Evolutionary conservation across 2,888 invertebrate genomes (phyloP), one percentile per base, ranked within the genome.

Genomic region (Tyria jacobaeae): DNA sequence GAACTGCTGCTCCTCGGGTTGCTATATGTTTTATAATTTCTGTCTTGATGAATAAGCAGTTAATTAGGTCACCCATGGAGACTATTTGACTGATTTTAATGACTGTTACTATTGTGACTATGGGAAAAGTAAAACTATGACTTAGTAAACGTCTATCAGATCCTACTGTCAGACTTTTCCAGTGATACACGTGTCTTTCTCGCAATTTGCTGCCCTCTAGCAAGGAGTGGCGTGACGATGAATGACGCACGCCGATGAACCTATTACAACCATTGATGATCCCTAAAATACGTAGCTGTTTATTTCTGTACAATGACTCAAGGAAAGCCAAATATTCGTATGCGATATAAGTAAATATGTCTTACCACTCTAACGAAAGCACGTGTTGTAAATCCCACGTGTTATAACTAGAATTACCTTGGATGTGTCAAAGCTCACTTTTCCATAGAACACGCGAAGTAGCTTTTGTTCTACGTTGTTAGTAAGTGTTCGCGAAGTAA

Each of bases 341-440:
- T 34, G 58, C 53, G 57, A 39, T 64, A 57, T 49, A 52, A 59
- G 51, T 37, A 44, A 25, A 62, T 54, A 41, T 21, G 24, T 53
- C 34, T 35, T 39, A 51, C 56, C 44, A 60, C 57, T 52, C 21
- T 57, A 62, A 62, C 65, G 48, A 47, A 54, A 61, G 57, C 65
- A 66, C 71, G 70, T 72, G 74, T 52, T 60, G 47, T 52, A 50
- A 64, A 60, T 62, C 52, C 65, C 62, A 64, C 65, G 69, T 68
- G 70, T 66, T 75, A 62, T 64, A 65, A 70, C 60, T 73, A 64
- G 72, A 73, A 68, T 65, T 64, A 64, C 58, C 71, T 76, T 76
- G 76, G 75, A 66, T 69, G 69, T 75, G 71, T 77, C 78, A 76
- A 70, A 75, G 53, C 25, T 62, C 49, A 61, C 54, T 71, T 74